These are phyloP conservation scores for Thecophora atra DNA, from an alignment of 2,888 invertebrate species.

Conservation along the genomic window DNA sequence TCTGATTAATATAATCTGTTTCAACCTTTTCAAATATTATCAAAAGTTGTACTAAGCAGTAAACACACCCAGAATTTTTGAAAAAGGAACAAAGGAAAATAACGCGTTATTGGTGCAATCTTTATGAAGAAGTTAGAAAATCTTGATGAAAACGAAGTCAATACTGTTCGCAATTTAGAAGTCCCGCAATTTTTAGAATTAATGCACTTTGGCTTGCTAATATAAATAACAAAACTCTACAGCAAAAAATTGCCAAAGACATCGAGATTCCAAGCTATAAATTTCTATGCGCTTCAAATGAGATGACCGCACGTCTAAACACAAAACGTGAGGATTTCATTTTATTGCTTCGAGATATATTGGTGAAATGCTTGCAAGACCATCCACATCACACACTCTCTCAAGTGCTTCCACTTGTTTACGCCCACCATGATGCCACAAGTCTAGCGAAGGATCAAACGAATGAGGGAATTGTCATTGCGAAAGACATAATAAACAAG, in stretches of 20 bases:
- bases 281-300: constrained; percentile 86
- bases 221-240: constrained; percentile 67
- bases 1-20: too few species aligned
- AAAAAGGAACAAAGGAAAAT: constrained; percentile 48
- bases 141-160: constrained; percentile 77
- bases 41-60: constrained; percentile 74
- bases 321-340: constrained; percentile 69
- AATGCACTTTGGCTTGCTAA: constrained; percentile 89
- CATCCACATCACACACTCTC: constrained; percentile 92
- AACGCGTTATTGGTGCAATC: constrained; percentile 54
- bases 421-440: constrained; percentile 55
- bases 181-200: constrained; percentile 77
- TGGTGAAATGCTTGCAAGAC: constrained; percentile 78
- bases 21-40: too few species aligned
- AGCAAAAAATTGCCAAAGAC: constrained; percentile 64
- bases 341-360: constrained; percentile 69
- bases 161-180: constrained; percentile 68
- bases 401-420: constrained; percentile 78
- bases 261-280: constrained; percentile 79
- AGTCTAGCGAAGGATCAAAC: constrained; percentile 46
- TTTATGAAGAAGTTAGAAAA: constrained; percentile 62
- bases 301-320: constrained; percentile 82
- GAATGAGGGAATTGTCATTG: constrained; percentile 53
- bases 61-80: constrained; percentile 58
- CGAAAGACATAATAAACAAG: constrained; percentile 55